Percentiles rank a stretch among this genome's conserved stretches.
Conservation (phyloP, 2,888 invertebrate genomes). For the Griposia aprilina region DNA sequence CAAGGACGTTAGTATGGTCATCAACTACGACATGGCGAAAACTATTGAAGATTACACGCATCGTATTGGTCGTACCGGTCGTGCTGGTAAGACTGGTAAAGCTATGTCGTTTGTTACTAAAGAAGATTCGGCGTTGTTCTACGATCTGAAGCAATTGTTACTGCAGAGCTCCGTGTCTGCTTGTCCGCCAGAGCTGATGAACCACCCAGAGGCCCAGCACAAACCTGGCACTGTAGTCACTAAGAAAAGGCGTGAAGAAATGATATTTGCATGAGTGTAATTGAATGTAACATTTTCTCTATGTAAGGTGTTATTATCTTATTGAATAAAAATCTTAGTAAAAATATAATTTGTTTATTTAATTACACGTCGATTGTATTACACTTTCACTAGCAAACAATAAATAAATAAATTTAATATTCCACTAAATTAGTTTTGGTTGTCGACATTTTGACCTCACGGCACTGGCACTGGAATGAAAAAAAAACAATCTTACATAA, state of each 20-base stretch:
- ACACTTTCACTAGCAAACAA: conserved; percentile 62
- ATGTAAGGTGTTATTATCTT: conserved; percentile 24
- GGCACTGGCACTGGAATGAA: conserved; percentile 71
- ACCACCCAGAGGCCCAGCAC: conserved; percentile 99
- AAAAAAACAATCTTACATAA: conserved; percentile 37
- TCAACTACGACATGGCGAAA: conserved; percentile 99
- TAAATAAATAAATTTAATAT: conserved; percentile 66
- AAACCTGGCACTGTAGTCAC: conserved; percentile 99
- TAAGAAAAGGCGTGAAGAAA: conserved; percentile 97
- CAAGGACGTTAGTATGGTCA: conserved; percentile 99
- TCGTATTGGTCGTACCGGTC: conserved; percentile 99
- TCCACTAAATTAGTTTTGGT: conserved; percentile 58
- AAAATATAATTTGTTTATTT: conserved; percentile 74
- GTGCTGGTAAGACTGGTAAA: conserved; percentile 99
- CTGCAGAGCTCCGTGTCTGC: conserved; percentile 97
- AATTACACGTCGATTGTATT: conserved; percentile 64
- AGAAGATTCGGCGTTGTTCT: conserved; percentile 98
- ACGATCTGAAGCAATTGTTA: conserved; percentile 98
- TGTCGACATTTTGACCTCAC: conserved; percentile 55
- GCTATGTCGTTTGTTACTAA: conserved; percentile 99
- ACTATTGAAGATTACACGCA: conserved; percentile 99
- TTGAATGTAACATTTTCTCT: conserved; percentile 57
- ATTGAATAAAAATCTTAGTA: conserved; percentile 58
- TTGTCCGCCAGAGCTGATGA: conserved; percentile 98
- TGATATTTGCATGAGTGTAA: conserved; percentile 95